Percentiles rank a stretch among this genome's conserved stretches.
Conservation (phyloP, 2,797 vertebrate species). For the Alectoris magna region DNA sequence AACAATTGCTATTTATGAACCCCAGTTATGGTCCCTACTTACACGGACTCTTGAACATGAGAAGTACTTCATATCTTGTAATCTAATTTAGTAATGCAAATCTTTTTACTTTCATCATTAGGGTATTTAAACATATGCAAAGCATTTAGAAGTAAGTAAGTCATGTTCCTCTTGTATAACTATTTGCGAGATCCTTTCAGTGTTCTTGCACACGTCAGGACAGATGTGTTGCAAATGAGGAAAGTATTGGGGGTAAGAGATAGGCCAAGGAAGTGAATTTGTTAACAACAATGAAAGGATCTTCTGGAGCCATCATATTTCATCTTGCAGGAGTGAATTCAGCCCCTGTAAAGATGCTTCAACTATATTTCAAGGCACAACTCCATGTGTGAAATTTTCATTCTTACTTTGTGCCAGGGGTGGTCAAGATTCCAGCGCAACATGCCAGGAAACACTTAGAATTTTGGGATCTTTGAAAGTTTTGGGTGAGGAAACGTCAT, state of each 20-base stretch:
- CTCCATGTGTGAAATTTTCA: fast-evolving
- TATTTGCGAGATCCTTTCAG: background rate
- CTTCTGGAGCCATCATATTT: background rate
- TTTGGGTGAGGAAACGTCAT: background rate
- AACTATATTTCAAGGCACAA: background rate
- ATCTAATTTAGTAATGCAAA: background rate
- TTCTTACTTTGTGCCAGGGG: background rate
- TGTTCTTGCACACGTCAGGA: background rate
- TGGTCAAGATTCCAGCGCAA: background rate
- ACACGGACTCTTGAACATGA: fast-evolving
- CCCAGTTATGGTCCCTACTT: background rate
- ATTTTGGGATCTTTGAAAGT: background rate
- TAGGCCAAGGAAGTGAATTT: background rate
- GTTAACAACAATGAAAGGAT: background rate
- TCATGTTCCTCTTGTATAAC: background rate
- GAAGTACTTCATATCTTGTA: background rate
- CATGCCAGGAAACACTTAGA: background rate
- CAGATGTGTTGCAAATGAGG: background rate
- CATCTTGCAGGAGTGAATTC: background rate
- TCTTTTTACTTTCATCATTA: background rate
- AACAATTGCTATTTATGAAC: background rate
- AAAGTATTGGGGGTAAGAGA: background rate
- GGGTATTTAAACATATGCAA: background rate
- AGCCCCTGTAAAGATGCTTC: background rate
- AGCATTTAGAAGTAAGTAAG: background rate